A percentile compares a stretch with the other conserved stretches of the same genome.
These are phyloP conservation scores for Lepus europaeus DNA, from an alignment of 2,113 vertebrate genomes.

Conservation along the genomic window DNA sequence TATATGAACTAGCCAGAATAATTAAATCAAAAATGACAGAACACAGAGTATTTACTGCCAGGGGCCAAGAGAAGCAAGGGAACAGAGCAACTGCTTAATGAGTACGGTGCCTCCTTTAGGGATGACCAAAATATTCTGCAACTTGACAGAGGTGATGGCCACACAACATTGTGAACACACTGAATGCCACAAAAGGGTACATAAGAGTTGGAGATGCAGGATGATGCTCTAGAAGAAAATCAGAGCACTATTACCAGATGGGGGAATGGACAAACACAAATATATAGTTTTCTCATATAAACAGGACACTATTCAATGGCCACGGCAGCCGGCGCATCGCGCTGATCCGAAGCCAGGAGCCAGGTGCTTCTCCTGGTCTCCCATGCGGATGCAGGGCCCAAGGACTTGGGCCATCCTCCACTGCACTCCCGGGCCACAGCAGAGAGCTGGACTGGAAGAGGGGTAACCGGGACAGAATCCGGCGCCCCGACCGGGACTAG, in stretches of 20 bases:
- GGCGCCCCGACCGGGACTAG: too few species aligned
- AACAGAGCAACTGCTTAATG: neutral
- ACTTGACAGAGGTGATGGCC: neutral
- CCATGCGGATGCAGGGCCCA: too few species aligned
- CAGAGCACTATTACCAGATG: neutral
- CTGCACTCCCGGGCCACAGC: too few species aligned
- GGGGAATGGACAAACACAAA: neutral
- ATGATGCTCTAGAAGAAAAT: neutral
- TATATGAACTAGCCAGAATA: neutral
- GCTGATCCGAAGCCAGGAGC: too few species aligned
- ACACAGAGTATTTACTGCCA: neutral
- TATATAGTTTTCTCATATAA: neutral
- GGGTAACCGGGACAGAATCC: too few species aligned
- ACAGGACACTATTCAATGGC: neutral
- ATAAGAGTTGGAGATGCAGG: neutral
- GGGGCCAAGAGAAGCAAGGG: neutral
- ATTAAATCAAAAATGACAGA: neutral
- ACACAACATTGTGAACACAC: neutral
- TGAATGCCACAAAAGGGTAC: neutral
- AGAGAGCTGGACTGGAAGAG: too few species aligned
- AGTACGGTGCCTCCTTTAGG: neutral
- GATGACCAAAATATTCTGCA: neutral
- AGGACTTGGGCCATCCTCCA: too few species aligned
- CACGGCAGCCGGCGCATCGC: too few species aligned
- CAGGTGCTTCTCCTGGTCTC: too few species aligned